These are phyloP conservation scores for Anticlea derivata DNA, from an alignment of 2,888 invertebrate genomes.

Conservation along the genomic window DNA sequence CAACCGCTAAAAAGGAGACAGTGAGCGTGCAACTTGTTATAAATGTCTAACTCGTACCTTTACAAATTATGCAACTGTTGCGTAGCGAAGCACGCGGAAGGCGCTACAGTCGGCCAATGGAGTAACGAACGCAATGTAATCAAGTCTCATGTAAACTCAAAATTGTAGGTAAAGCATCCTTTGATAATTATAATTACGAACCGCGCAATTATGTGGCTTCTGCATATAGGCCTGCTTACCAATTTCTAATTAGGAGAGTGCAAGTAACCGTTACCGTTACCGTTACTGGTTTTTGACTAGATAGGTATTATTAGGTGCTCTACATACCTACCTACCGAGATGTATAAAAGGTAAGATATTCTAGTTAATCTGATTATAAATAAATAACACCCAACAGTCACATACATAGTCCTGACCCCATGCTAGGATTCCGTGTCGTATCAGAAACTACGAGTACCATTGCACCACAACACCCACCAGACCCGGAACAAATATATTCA, in stretches of 20 bases:
- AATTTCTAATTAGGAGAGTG: background rate
- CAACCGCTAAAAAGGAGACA: conserved; percentile 9
- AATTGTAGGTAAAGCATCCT: conserved; percentile 37
- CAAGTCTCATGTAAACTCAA: conserved; percentile 53
- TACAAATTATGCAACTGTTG: conserved; percentile 72
- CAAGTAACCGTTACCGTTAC: too few species aligned
- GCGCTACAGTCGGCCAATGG: conserved; percentile 75
- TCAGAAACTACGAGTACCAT: too few species aligned
- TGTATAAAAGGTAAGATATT: too few species aligned
- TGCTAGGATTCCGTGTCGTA: too few species aligned
- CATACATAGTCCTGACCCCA: too few species aligned
- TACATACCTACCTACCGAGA: too few species aligned
- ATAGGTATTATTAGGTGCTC: too few species aligned
- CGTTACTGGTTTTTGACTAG: too few species aligned
- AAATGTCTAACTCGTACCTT: conserved; percentile 34
- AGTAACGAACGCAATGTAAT: conserved; percentile 66
- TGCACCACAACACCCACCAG: too few species aligned
- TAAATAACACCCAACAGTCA: too few species aligned
- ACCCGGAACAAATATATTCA: too few species aligned
- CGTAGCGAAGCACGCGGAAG: conserved; percentile 74
- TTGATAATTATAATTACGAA: conserved; percentile 32
- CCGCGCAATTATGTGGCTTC: conserved; percentile 8
- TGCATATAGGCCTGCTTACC: conserved; percentile 2
- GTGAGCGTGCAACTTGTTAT: conserved; percentile 24
- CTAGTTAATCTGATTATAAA: too few species aligned